Conservation (phyloP, 1,140 invertebrate genomes). For the Pseudoatta argentina region DNA sequence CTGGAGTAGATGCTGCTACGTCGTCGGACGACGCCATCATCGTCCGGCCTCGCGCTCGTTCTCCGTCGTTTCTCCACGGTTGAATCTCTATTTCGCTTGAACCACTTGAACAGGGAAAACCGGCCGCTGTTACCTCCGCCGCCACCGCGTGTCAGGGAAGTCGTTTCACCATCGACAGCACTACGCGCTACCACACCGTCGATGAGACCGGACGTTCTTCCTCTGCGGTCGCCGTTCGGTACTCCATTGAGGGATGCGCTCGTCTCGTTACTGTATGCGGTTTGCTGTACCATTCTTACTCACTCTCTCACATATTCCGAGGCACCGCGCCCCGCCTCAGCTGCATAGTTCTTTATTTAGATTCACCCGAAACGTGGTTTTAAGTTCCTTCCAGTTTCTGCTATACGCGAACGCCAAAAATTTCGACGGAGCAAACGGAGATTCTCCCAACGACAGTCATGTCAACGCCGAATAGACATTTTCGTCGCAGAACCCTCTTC, state of each 20-base stretch:
- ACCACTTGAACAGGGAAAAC: constrained; percentile 84
- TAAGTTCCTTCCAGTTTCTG: constrained; percentile 72
- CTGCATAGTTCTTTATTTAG: constrained; percentile 81
- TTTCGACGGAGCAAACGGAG: constrained; percentile 5
- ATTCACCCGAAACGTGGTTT: constrained; percentile 72
- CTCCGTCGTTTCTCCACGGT: constrained; percentile 67
- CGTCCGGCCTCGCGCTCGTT: constrained; percentile 46
- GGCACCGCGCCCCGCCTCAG: constrained; percentile 62
- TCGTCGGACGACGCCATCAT: constrained; percentile 15
- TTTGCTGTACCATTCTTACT: constrained; percentile 81
- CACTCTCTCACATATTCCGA: constrained; percentile 68
- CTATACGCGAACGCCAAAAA: constrained; percentile 54
- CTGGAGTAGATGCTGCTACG: constrained; percentile 82
- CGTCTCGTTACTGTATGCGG: constrained; percentile 71
- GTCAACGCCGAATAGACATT: background rate
- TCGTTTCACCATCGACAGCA: constrained; percentile 36
- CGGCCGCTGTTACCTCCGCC: constrained; percentile 59
- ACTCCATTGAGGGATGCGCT: constrained; percentile 72
- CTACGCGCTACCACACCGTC: constrained; percentile 60
- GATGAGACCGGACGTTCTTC: constrained; percentile 59
- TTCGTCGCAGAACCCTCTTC: background rate
- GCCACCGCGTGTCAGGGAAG: constrained; percentile 50
- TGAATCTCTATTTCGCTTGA: constrained; percentile 75
- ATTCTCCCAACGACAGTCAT: constrained; percentile 39
- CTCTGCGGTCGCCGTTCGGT: constrained; percentile 67